Base-by-base conservation (phyloP, 1,140 invertebrate species). In the Mercenaria mercenaria region DNA sequence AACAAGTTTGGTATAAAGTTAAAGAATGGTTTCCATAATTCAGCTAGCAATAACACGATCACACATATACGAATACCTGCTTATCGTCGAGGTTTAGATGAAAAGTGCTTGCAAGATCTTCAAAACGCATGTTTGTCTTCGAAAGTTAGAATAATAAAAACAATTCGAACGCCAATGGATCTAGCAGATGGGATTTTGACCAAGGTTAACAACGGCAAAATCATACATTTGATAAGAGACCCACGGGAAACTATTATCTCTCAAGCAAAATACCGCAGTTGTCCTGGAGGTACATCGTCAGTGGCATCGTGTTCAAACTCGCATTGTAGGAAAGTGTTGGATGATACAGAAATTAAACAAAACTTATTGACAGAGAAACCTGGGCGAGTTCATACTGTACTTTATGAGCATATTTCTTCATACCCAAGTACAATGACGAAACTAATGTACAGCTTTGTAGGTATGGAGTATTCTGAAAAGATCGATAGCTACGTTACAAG, bases 131-230 rank as follows among this genome's bases (percentile, higher is more conserved):
- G 67, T 39, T 72, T 72, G 34, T 13, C 34, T 26, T 72, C 67
- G 6, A 72, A 72, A 72, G 37, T 39, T 72, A 72, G 67, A 72
- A 72, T 72, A 72, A 23, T 72, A 1, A 72, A 72, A 72, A 72
- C 67, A 72, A 72, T 72, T 18, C 37, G 67, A 1, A 72, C 59
- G 6, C 26, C 20, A 8, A 64, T 64, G 59, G 6, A 10, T 11
- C 26, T 64, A n/a, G 59, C 59, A 64, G 26, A 29, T 8, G 59
- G 29, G 10, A 64, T 64, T 29, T 64, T 64, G 15, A n/a, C 20
- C 11, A 26, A 64, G 10, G 26, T 64, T 3, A 29, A 29, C 10
- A 4, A 15, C n/a, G 29, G 59, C 29, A 64, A 64, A 29, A 29
- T 64, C 6, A 64, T 64, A 64, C 59, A 64, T 29, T 29, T 64